Evolutionary conservation across 2,888 invertebrate genomes (phyloP), one percentile per base, ranked within the genome.

Genomic region (Malthinus flaveolus): DNA sequence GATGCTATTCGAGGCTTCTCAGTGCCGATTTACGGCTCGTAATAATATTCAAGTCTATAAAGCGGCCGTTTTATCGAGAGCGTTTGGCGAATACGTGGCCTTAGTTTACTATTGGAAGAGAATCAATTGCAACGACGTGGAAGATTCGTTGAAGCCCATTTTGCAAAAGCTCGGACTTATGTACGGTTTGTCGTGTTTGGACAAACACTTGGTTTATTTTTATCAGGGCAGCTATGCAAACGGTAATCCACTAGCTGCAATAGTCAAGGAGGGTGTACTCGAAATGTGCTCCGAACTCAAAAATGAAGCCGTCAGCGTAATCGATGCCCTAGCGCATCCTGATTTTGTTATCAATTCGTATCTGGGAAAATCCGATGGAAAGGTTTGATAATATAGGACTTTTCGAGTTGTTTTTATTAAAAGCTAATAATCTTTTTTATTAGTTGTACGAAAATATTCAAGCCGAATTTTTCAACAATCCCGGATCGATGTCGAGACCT

Each of bases 301-400:
- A 77, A 82, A 85, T 7, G 90, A 93, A 35, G 83, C 90, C 0
- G 86, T 95, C 0, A 80, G 87, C 1, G 83, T 95, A 1, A 91
- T 89, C 1, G 96, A 97, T 75, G 90, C 90, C 31, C 81, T 96
- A 23, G 91, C 95, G 2, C 94, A 94, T 1, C 90, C 95, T 0
- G 96, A 96, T 79, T 95, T 91, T 75, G 87, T 94, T 33, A 81
- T 96, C 9, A 91, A 94, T 78, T 95, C 95, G 0, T 88, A 91
- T 33, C 82, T 96, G 11, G 96, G 92, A 49, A 85, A 82, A 71
- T 88, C 93, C 31, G 91, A 95, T 81, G 96, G 96, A 62, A 84
- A 87, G 81, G 91, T 58, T 36, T 1, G 9, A 13, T 46, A 23
- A 23, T 3, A 32, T 35, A 3, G 1, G 31, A 47, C 12, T 23